Evolutionary conservation across 2,888 invertebrate genomes (phyloP).

Genomic region (Plagiodera versicolora): DNA sequence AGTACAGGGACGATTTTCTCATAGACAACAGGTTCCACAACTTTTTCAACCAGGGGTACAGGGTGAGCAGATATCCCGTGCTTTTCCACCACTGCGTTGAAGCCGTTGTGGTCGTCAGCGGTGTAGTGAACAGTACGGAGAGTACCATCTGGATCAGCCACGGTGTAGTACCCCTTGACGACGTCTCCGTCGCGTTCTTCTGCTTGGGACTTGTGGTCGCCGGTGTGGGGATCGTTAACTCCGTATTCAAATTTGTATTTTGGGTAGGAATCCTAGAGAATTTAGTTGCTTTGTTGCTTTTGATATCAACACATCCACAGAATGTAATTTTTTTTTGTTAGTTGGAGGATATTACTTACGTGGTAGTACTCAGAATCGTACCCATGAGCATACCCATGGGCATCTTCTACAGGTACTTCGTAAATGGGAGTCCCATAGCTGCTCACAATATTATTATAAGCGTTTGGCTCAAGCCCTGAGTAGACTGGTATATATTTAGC

Average conservation of each 20-base stretch:
- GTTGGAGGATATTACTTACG: constrained; percentile 14
- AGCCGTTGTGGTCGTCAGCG: constrained; percentile 62
- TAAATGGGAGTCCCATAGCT: constrained; percentile 15
- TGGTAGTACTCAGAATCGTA: constrained; percentile 13
- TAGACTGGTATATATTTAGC: constrained; percentile 6
- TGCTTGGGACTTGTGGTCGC: constrained; percentile 59
- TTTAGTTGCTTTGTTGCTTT: too few species aligned
- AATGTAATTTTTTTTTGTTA: too few species aligned
- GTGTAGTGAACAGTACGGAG: constrained; percentile 65
- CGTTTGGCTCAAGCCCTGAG: constrained; percentile 2
- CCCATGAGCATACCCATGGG: constrained; percentile 7
- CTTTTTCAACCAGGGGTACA: constrained; percentile 11
- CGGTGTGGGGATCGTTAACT: constrained; percentile 61
- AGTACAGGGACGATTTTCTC: constrained; percentile 8
- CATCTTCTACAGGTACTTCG: constrained; percentile 8
- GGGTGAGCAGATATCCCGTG: constrained; percentile 35
- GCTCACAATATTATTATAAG: constrained; percentile 9
- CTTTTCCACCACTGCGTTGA: constrained; percentile 55
- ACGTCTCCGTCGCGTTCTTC: constrained; percentile 60
- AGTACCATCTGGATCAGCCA: constrained; percentile 64
- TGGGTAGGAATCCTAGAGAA: constrained; percentile 31
- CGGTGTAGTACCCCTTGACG: constrained; percentile 64
- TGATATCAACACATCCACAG: too few species aligned
- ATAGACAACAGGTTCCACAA: constrained; percentile 16
- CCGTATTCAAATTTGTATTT: constrained; percentile 56